Evolutionary conservation across 2,113 vertebrate genomes (phyloP).

Genomic region (Tylochromis polylepis): DNA sequence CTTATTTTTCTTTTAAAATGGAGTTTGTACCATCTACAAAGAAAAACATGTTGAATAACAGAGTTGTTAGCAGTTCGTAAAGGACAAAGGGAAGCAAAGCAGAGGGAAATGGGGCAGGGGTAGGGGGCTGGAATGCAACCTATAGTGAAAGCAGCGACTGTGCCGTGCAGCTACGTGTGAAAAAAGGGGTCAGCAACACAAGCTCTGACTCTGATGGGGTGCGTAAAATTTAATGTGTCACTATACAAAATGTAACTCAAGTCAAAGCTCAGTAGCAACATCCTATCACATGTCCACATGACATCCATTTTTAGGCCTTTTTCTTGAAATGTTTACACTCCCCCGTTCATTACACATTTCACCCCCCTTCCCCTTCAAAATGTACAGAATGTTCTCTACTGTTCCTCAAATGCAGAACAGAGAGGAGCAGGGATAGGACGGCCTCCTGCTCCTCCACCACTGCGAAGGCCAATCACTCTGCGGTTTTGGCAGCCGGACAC

Average conservation of each 20-base stretch:
- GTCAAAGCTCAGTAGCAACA: background rate
- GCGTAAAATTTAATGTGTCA: background rate
- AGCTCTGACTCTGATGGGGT: background rate
- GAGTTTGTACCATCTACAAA: conserved; percentile 42
- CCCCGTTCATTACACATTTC: background rate
- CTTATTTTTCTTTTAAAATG: background rate
- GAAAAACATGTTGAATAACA: conserved; percentile 72
- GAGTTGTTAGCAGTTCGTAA: conserved; percentile 23
- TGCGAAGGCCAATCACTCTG: conserved; percentile 34
- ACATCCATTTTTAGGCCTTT: background rate
- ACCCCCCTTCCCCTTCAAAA: background rate
- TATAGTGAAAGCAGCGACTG: background rate
- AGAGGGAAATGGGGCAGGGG: background rate
- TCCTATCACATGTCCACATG: background rate
- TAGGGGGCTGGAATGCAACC: conserved; percentile 24
- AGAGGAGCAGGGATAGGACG: conserved; percentile 29
- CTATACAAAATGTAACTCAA: background rate
- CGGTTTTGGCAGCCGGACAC: background rate
- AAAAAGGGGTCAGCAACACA: background rate
- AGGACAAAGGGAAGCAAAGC: conserved; percentile 45
- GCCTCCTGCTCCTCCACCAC: conserved; percentile 12
- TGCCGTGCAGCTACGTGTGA: background rate
- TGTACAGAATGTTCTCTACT: conserved; percentile 67
- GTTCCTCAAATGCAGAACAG: conserved; percentile 53
- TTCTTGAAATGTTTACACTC: background rate